These are phyloP conservation scores for Melanocharis versteri DNA, from an alignment of 2,113 vertebrate genomes.

Conservation along the genomic window DNA sequence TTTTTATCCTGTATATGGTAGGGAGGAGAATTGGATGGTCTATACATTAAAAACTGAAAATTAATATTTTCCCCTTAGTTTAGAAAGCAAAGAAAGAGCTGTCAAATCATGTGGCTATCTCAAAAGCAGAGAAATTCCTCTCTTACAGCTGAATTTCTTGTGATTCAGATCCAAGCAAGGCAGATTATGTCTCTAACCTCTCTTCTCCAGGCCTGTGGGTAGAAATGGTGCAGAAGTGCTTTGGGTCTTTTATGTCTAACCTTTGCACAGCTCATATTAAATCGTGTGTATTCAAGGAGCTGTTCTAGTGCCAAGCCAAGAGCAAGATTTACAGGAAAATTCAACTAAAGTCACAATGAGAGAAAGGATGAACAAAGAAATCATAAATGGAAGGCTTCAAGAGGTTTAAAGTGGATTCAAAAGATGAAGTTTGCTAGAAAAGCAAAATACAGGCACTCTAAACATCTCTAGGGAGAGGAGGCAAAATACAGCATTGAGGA, in stretches of 20 bases:
- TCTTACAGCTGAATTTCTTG: not conserved
- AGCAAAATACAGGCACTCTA: not conserved
- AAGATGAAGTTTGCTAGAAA: not conserved
- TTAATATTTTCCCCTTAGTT: not conserved
- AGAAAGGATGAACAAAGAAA: not conserved
- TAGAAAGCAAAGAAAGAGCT: not conserved
- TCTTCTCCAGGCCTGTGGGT: not conserved
- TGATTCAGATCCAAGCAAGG: not conserved
- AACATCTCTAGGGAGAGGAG: not conserved
- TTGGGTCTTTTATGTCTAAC: not conserved
- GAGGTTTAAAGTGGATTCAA: not conserved
- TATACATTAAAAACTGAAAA: not conserved
- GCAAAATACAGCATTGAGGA: not conserved
- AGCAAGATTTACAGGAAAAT: not conserved
- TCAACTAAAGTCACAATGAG: not conserved
- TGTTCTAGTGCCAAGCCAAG: not conserved
- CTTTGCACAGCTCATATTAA: not conserved
- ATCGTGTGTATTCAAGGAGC: not conserved
- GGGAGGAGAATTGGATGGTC: not conserved
- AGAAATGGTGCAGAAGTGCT: not conserved
- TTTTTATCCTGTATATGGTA: not conserved
- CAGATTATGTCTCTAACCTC: not conserved
- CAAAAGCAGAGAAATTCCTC: not conserved
- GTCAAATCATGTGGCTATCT: not conserved
- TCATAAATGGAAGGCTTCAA: not conserved